Percentiles rank a stretch among this genome's conserved stretches.
These are phyloP conservation scores for Malacosoma neustria DNA, from an alignment of 2,888 invertebrate genomes.

Conservation along the genomic window DNA sequence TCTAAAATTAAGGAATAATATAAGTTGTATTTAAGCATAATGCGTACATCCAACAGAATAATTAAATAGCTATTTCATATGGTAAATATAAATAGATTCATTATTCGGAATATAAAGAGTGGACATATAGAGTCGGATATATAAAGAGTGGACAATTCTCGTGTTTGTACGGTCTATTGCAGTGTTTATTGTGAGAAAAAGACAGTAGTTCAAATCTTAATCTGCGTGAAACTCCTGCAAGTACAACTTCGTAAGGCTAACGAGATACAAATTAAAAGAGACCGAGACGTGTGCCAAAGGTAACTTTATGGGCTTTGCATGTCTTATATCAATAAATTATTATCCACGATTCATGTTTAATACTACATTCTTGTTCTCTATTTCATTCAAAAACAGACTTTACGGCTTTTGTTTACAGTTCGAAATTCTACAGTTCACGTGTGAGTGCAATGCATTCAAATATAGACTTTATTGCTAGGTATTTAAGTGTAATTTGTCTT, in stretches of 20 bases:
- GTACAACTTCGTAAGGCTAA: constrained; percentile 55
- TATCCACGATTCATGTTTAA: constrained; percentile 70
- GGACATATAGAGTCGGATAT: no score
- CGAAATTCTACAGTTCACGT: constrained; percentile 30
- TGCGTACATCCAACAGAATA: no score
- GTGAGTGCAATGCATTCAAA: constrained; percentile 31
- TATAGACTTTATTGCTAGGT: constrained; percentile 46
- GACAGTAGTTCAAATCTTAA: constrained; percentile 57
- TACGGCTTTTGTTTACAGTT: constrained; percentile 43
- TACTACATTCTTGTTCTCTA: constrained; percentile 53
- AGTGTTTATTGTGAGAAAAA: no score
- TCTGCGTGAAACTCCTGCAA: constrained; percentile 38
- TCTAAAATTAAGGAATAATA: no score
- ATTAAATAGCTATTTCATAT: no score
- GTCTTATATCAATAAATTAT: constrained; percentile 75
- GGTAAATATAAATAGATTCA: no score
- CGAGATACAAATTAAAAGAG: constrained; percentile 72
- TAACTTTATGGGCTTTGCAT: constrained; percentile 73
- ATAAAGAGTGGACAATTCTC: no score
- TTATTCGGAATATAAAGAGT: no score
- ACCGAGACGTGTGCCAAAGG: constrained; percentile 68
- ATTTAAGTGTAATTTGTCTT: constrained; percentile 53
- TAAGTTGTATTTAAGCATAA: no score
- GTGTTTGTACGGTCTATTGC: no score
- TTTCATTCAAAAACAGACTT: constrained; percentile 49